Evolutionary conservation across 2,797 vertebrate genomes (phyloP).

Genomic region (Amphiprion clarkii): DNA sequence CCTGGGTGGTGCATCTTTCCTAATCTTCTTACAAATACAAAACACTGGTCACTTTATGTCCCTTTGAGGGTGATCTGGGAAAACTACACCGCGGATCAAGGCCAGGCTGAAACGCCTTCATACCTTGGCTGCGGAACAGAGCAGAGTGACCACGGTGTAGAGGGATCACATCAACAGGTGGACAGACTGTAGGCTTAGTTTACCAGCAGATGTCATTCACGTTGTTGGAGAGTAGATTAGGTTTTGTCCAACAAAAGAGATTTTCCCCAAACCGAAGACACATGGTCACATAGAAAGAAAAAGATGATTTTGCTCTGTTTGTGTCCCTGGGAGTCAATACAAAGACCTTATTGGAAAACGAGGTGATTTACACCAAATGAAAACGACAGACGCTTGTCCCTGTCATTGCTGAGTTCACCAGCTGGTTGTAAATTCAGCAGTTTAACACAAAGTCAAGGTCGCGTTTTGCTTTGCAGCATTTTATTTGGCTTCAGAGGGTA

Average conservation of each 20-base stretch:
- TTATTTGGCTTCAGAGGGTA: slow-evolving; percentile 50
- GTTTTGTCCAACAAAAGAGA: slow-evolving; percentile 35
- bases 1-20: slow-evolving; percentile 48
- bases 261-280: slow-evolving; percentile 38
- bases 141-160: slow-evolving; percentile 42
- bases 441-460: slow-evolving; percentile 57
- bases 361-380: slow-evolving; percentile 63
- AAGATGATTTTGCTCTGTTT: slow-evolving; percentile 35
- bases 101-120: slow-evolving; percentile 25
- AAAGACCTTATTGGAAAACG: slow-evolving; percentile 51
- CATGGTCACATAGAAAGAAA: slow-evolving; percentile 19
- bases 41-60: slow-evolving; percentile 26
- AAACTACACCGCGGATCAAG: slow-evolving; percentile 29
- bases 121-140: slow-evolving; percentile 53
- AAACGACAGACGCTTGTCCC: slow-evolving; percentile 53
- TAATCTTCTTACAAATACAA: slow-evolving; percentile 41
- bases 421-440: slow-evolving; percentile 55
- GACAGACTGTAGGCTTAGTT: slow-evolving; percentile 61
- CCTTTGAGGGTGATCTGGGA: slow-evolving; percentile 50
- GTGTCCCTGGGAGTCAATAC: slow-evolving; percentile 72
- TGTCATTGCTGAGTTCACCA: slow-evolving; percentile 60
- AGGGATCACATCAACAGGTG: slow-evolving; percentile 70
- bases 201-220: slow-evolving; percentile 66
- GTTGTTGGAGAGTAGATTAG: slow-evolving; percentile 38
- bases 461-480: slow-evolving; percentile 43